Evolutionary conservation across 2,797 vertebrate species (phyloP), one percentile per base, ranked within the genome.

Genomic region (Thaleichthys pacificus): DNA sequence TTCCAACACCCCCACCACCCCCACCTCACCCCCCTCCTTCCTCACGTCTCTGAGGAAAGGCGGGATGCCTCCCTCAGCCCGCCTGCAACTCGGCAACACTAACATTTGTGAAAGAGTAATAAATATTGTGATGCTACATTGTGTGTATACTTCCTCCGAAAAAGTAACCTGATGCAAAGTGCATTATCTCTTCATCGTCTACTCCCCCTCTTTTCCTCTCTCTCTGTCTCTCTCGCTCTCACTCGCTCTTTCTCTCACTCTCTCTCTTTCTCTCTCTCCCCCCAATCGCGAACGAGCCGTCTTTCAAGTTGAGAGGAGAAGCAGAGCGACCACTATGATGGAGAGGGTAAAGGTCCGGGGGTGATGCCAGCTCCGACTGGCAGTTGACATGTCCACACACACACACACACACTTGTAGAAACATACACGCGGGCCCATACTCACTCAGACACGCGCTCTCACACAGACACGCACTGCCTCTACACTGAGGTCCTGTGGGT

Each of bases 71-170:
- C 49, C 28, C 85, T 83, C 82, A 78, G 74, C 89, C 89, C 87
- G 85, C 92, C 94, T 92, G 92, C 84, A 90, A 91, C 93, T 91
- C 92, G 78, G 85, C 42, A 92, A 92, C 89, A 88, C 94, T 90
- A 88, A 91, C 91, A 87, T 87, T 14, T 79, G 86, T 93, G 92
- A 93, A 92, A 92, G 89, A 93, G 93, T 93, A 95, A 96, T 95
- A 94, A 94, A 95, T 95, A 94, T 87, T 92, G 88, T 92, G 91
- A 94, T 95, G 95, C 93, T 93, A 94, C 93, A 95, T 95, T 91
- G 91, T 92, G 88, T 93, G 90, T 92, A 91, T 89, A 92, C 90
- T 92, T 95, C 94, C 91, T 92, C 91, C 76, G n/a, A 82, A 75
- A 88, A 89, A 93, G 89, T 91, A 94, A 95, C 91, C 92, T 91